Evolutionary conservation across 2,797 vertebrate species (phyloP).

Genomic region (Myotis planiceps): DNA sequence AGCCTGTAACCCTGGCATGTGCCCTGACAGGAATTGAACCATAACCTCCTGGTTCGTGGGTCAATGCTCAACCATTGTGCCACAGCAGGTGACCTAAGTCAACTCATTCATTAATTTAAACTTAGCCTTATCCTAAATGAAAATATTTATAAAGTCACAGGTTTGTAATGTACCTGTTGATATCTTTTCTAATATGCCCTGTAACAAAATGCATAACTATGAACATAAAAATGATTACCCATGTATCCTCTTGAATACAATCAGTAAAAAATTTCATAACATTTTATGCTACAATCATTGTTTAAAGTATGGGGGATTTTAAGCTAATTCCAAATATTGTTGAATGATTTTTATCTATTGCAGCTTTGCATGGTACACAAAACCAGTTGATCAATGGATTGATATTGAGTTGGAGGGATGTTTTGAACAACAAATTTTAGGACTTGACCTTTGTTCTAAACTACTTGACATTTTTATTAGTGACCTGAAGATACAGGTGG

Average conservation of each 20-base stretch:
- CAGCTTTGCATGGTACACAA: background rate
- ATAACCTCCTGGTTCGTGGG: too few relatives aligned
- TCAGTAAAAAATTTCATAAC: background rate
- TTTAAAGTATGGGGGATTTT: background rate
- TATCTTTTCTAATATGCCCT: slow-evolving; percentile 20
- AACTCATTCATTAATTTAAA: background rate
- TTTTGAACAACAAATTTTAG: background rate
- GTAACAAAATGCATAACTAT: background rate
- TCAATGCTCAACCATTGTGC: too few relatives aligned
- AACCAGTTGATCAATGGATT: background rate
- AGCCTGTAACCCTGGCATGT: too few relatives aligned
- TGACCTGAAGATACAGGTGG: background rate
- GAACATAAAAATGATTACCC: background rate
- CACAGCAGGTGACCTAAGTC: too few relatives aligned
- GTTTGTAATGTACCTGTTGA: background rate
- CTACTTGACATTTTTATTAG: slow-evolving; percentile 7
- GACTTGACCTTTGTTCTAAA: background rate
- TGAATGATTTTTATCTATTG: background rate
- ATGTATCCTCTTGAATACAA: background rate
- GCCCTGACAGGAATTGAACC: too few relatives aligned
- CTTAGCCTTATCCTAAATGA: background rate
- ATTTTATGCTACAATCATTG: background rate
- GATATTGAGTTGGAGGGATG: background rate
- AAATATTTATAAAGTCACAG: background rate
- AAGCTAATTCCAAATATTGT: slow-evolving; percentile 17